Evolutionary conservation across 2,797 vertebrate genomes (phyloP), one percentile per base, ranked within the genome.

Genomic region (Brachymystax lenok): DNA sequence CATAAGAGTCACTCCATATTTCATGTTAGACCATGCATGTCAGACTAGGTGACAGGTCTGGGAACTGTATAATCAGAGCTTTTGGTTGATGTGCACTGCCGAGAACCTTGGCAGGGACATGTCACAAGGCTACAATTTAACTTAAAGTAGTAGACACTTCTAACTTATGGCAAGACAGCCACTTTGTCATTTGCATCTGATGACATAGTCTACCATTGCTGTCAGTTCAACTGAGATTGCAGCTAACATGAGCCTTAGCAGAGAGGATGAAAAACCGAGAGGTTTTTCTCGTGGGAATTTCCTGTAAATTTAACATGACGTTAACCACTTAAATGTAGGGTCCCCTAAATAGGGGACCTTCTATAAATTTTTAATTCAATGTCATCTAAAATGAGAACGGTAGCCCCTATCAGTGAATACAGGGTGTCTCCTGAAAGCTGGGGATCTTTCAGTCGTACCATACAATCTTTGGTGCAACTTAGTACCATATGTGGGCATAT

Each of bases 21-120:
- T 74, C 67, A 74, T 73, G 84, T 64, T 7, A n/a, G 51, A 10
- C 74, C 73, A 83, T 79, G 78, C 81, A 73, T 83, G 77, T 75
- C 80, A 78, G 73, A 75, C 46, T 66, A 77, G 73, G 77, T 79
- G 74, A 75, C 78, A 73, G 50, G 56, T 12, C 71, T 56, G 67
- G 69, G 50, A 74, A 27, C 63, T 66, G 56, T 71, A 74, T 80
- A 83, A 82, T 46, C 10, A 78, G 5, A 66, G 27, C 63, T 66
- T 30, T 30, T 16, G 21, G 21, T 30, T 66, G 21, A 5, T 28
- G 63, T 66, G 63, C 27, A 14, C 63, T 27, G 27, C 13, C 3
- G 5, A 66, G 21, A 69, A 19, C 28, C 28, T 30, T 33, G 28
- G 30, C 33, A 69, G 68, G 33, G 33, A 35, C 6, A 69, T 69